These are phyloP conservation scores for Myoxocephalus aenaeus DNA, from an alignment of 2,797 vertebrate species.

Conservation along the genomic window DNA sequence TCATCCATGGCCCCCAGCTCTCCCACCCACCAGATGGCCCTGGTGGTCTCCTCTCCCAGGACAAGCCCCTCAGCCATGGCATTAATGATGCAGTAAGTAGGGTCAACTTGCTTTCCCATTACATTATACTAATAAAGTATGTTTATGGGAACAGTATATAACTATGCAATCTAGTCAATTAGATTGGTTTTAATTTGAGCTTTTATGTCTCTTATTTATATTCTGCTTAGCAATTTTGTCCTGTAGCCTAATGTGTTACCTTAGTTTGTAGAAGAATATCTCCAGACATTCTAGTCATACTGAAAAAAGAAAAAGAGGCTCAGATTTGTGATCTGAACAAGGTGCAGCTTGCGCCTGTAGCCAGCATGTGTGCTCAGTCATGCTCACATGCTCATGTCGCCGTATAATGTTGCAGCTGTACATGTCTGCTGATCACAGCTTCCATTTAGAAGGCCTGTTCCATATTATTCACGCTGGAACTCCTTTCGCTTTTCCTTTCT, in stretches of 20 bases:
- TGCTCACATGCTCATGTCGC: constrained; percentile 73
- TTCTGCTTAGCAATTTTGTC: constrained; percentile 2
- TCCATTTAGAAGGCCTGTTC: constrained; percentile 72
- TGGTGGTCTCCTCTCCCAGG: constrained; percentile 91
- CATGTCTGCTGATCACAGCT: constrained; percentile 74
- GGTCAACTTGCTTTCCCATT: not conserved
- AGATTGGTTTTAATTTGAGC: not conserved
- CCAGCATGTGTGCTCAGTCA: constrained; percentile 76
- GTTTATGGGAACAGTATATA: not conserved
- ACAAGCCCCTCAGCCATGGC: constrained; percentile 95
- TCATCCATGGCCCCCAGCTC: constrained; percentile 98
- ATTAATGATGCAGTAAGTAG: constrained; percentile 95
- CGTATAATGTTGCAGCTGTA: constrained; percentile 73
- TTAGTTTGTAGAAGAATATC: constrained; percentile 1
- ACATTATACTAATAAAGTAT: not conserved
- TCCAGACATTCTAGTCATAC: constrained; percentile 8
- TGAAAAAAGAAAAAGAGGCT: constrained; percentile 2
- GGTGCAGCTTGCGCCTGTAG: constrained; percentile 59
- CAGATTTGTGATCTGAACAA: constrained; percentile 43
- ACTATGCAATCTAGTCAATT: not conserved
- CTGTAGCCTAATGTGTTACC: not conserved
- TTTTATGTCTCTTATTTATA: not conserved
- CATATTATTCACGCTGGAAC: constrained; percentile 76
- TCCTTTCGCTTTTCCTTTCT: constrained; percentile 66
- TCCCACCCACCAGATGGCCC: constrained; percentile 97